These are phyloP conservation scores for Gadopsis bispinosus DNA, from an alignment of 2,797 vertebrate species.

Conservation along the genomic window DNA sequence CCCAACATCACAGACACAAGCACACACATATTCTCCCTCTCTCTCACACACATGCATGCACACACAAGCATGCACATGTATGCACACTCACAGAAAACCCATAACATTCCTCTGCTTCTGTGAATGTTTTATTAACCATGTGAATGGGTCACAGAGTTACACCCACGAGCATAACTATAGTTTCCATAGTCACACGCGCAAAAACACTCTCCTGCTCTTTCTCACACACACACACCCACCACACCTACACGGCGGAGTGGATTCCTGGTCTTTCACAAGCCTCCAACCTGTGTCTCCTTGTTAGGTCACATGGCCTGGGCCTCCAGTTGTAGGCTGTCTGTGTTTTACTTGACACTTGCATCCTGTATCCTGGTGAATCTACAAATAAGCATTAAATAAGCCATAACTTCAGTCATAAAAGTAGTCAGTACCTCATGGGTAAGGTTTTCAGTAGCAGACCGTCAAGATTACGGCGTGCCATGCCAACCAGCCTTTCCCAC, in stretches of 20 bases:
- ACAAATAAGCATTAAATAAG: slow-evolving; percentile 31
- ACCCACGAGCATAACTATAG: slow-evolving; percentile 78
- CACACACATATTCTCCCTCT: slow-evolving; percentile 47
- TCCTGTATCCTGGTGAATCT: slow-evolving; percentile 65
- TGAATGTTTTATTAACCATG: slow-evolving; percentile 90
- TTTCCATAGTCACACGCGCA: slow-evolving; percentile 73
- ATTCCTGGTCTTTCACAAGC: slow-evolving; percentile 72
- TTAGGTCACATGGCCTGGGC: slow-evolving; percentile 54
- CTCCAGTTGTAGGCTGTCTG: neutral
- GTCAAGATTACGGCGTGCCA: too few relatives aligned
- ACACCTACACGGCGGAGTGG: slow-evolving; percentile 45
- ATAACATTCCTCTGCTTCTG: slow-evolving; percentile 87
- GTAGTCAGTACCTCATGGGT: too few relatives aligned
- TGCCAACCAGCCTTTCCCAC: too few relatives aligned
- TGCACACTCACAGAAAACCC: slow-evolving; percentile 77
- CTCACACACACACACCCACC: slow-evolving; percentile 62
- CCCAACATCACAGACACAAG: slow-evolving; percentile 85
- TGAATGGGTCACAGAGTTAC: slow-evolving; percentile 87
- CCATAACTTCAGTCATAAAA: too few relatives aligned
- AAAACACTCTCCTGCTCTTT: slow-evolving; percentile 55
- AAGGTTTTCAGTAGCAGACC: too few relatives aligned
- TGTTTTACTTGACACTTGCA: slow-evolving; percentile 32
- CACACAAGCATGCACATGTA: slow-evolving; percentile 53
- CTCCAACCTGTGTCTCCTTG: slow-evolving; percentile 52
- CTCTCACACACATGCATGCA: slow-evolving; percentile 36